Evolutionary conservation across 2,113 vertebrate genomes (phyloP), one percentile per base, ranked within the genome.

Genomic region (Myocastor coypus): DNA sequence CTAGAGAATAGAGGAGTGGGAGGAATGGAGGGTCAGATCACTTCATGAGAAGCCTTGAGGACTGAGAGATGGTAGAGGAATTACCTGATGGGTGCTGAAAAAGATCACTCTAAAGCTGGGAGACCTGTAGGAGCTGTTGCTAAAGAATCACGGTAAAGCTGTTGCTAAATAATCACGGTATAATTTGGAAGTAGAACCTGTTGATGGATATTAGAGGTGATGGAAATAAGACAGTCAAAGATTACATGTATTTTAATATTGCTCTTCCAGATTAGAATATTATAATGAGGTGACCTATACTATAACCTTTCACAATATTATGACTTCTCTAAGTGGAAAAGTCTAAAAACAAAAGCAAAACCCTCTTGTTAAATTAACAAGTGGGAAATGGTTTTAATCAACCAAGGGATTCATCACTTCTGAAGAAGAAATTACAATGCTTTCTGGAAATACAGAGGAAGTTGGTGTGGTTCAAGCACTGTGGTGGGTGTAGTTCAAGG

Each of bases 371-470:
- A 55, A 83, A 78, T 83, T 69, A 80, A 71, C 42, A 69, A 59
- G 16, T 71, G n/a, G 61, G 78, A 92, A 84, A 16, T 8, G 4
- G 10, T 46, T 88, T 89, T 57, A 92, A 55, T 14, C 64, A 89
- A 37, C 84, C 40, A 71, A 83, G 61, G 87, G 40, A 78, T 0
- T 42, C 19, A 40, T 37, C 59, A 59, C 59, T 94, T 94, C 30
- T 57, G 20, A 88, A 88, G n/a, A 78, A 73, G 86, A 94, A 75
- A 68, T 86, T 52, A 66, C 50, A 82, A 3, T n/a, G 57, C 82
- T 92, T 89, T 85, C 42, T 80, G 73, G 80, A 94, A 96, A 81
- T 40, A 59, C 40, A 94, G 40, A 93, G 77, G 89, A 93, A 89
- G 91, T 63, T 84, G 52, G 63, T n/a, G n/a, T n/a, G n/a, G n/a